Percentiles rank a stretch among this genome's conserved stretches.
These are phyloP conservation scores for Encarsia formosa DNA, from an alignment of 2,888 invertebrate genomes.

Conservation along the genomic window DNA sequence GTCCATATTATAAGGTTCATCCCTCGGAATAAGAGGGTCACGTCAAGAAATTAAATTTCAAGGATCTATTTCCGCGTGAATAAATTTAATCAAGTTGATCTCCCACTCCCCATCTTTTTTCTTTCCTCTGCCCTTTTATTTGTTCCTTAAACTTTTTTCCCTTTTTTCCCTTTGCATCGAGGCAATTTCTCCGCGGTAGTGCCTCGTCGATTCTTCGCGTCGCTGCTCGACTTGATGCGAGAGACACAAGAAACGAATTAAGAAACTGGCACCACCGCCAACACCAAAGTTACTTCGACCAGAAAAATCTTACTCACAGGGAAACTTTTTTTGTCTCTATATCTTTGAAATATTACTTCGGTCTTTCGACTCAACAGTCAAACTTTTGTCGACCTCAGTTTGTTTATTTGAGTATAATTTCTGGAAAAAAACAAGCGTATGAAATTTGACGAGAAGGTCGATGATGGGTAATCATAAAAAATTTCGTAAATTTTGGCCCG, in stretches of 20 bases:
- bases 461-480: no score
- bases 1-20: no score
- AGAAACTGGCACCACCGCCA: not conserved
- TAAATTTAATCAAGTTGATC: conserved; percentile 30
- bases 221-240: not conserved
- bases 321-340: no score
- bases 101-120: not conserved
- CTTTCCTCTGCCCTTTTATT: conserved; percentile 4
- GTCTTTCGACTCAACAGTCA: no score
- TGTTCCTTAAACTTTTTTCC: conserved; percentile 7
- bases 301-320: conserved; percentile 1
- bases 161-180: not conserved
- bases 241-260: conserved; percentile 7
- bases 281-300: not conserved
- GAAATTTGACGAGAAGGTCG: no score
- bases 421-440: no score
- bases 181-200: not conserved
- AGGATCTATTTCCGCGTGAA: conserved; percentile 24
- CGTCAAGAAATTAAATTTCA: conserved; percentile 7
- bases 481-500: no score
- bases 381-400: no score
- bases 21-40: conserved; percentile 19
- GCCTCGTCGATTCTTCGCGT: conserved; percentile 10
- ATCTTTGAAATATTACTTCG: no score
- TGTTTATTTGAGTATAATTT: no score